phyloP scores from a whole-genome alignment of 2,797 vertebrate genomes.

The Pseudocheirus occidentalis region DNA sequence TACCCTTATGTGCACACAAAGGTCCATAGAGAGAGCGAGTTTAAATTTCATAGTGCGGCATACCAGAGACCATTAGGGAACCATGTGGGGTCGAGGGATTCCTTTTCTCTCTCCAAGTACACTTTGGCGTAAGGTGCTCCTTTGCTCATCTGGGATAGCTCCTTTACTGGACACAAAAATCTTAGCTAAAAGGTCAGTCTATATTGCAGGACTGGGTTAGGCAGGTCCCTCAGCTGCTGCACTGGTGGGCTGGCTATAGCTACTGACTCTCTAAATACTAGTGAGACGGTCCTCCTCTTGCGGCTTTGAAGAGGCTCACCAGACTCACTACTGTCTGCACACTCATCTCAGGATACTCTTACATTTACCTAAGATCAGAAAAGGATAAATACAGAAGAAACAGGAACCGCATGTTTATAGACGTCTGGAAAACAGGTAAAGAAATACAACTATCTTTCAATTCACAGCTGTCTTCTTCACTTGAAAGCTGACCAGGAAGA shows the following conservation, averaged over 20 bases:
- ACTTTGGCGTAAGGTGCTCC: neutral
- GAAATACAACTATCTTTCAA: neutral
- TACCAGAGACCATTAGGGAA: neutral
- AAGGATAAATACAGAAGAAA: neutral
- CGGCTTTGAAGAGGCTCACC: neutral
- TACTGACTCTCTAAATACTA: neutral
- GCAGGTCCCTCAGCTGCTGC: neutral
- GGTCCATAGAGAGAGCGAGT: neutral
- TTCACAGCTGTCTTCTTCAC: no score
- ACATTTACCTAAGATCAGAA: neutral
- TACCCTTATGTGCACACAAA: neutral
- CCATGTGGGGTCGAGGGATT: neutral
- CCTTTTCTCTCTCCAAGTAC: neutral
- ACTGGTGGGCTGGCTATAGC: neutral
- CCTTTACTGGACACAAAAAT: neutral
- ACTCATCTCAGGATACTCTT: neutral
- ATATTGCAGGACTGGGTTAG: neutral
- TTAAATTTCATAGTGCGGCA: neutral
- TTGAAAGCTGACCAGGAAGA: no score
- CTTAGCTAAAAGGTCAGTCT: neutral
- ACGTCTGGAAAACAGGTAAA: neutral
- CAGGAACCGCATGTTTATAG: neutral
- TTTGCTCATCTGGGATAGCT: neutral
- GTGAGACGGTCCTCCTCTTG: neutral
- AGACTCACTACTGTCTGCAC: neutral